Evolutionary conservation across 2,113 vertebrate genomes (phyloP).

Genomic region (Anolis carolinensis): DNA sequence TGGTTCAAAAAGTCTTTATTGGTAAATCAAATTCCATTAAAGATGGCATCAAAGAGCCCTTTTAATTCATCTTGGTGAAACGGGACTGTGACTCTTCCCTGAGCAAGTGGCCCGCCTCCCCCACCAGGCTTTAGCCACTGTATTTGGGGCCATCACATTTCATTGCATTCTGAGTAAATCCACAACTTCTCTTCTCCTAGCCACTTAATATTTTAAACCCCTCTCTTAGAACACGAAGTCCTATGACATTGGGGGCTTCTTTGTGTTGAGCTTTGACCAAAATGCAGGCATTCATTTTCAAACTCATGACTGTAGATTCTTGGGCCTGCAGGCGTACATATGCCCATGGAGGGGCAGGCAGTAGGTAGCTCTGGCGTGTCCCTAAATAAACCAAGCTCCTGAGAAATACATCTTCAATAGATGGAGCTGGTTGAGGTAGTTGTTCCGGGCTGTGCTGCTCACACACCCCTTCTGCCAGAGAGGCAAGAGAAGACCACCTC

Average conservation of each 20-base stretch:
- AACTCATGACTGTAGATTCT: neutral
- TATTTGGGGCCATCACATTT: neutral
- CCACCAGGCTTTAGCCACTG: neutral
- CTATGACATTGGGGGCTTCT: neutral
- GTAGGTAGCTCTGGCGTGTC: neutral
- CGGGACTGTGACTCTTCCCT: slow-evolving; percentile 3
- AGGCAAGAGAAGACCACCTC: neutral
- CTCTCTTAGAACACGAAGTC: neutral
- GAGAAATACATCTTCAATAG: neutral
- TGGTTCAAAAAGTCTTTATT: slow-evolving; percentile 26
- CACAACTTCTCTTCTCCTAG: neutral
- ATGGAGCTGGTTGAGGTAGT: slow-evolving; percentile 64
- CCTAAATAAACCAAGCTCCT: neutral
- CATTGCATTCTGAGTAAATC: neutral
- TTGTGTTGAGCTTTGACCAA: neutral
- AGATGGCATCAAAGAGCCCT: neutral
- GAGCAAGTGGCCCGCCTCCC: neutral
- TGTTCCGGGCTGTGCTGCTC: slow-evolving; percentile 5
- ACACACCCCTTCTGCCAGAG: neutral
- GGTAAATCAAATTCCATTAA: slow-evolving; percentile 12
- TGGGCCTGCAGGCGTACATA: neutral
- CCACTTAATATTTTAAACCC: neutral
- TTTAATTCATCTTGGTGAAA: neutral
- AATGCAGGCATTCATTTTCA: neutral
- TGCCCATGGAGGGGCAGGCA: neutral